Evolutionary conservation across 2,888 invertebrate genomes (phyloP), one percentile per base, ranked within the genome.

Genomic region (Dolichopus griseipennis): DNA sequence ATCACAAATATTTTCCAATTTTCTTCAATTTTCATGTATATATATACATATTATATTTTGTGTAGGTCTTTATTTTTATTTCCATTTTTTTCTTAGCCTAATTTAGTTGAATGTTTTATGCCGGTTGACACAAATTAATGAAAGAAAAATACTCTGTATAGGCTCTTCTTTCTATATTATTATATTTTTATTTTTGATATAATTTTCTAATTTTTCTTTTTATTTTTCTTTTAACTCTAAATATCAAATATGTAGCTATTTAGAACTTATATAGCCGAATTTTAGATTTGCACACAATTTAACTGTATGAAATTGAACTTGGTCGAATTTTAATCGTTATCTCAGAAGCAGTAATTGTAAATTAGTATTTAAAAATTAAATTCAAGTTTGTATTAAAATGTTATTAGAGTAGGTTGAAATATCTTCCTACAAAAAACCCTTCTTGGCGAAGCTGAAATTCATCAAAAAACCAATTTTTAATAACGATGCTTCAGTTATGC

Each of bases 81-180:
- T 18, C 18, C 18, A 2, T 52, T 15, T 18, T 5, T 18, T 18
- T n/a, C n/a, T n/a, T 43, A n/a, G 52, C 52, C 52, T 52, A 52
- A 52, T 52, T 52, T 52, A 52, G 18, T 52, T 52, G 52, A 52
- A 52, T 52, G 52, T 52, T 52, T 52, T 52, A 52, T 52, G 52
- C 52, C 52, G 52, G 52, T 52, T 52, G 52, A 52, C n/a, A 52
- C 52, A 52, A 52, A 52, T 52, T 52, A 52, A 52, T 52, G 18
- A n/a, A 52, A 52, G n/a, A 52, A 52, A 52, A 52, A 18, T 52
- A n/a, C 52, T n/a, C n/a, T 52, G n/a, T 52, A 12, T 43, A 43
- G 15, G 15, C 18, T 52, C 52, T 52, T 18, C 52, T 52, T 52
- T 4, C 15, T 18, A 12, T 15, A 18, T n/a, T 52, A 52, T 27